Evolutionary conservation across 2,113 vertebrate genomes (phyloP), one percentile per base, ranked within the genome.

Genomic region (Chlamydotis undulata): DNA sequence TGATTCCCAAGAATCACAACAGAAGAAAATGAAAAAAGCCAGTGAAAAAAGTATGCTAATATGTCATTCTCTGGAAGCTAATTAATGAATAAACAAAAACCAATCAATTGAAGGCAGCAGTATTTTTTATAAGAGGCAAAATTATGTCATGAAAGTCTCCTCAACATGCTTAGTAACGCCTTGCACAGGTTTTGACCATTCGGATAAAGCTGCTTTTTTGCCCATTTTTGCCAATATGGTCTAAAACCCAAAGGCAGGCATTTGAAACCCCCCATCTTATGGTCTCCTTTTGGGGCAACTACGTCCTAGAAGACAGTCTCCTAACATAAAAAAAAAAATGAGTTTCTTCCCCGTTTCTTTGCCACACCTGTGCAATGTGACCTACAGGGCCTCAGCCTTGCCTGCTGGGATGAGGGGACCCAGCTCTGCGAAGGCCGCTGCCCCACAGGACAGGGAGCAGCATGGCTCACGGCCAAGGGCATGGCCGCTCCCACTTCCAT

Each of bases 381-480:
- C 25, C 67, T 25, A 28, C 28, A 14, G 23, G 10, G 53, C 9
- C 35, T 75, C 53, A 73, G 3, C 1, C 7, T 17, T 31, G 69
- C 37, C 37, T 4, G 6, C 49, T n/a, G 7, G 39, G 50, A 61
- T 2, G 12, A 63, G 60, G 19, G 31, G 25, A 82, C 13, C 7
- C 2, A 3, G 50, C 14, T 33, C 33, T 2, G 1, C 10, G 35
- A 45, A 69, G n/a, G 28, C 35, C 55, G 8, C 35, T 17, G 43
- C 10, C 37, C 57, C 3, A 0, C 17, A 17, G 45, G 37, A 70
- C 19, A 23, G 2, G 39, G 22, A 70, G 37, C 59, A 50, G 59
- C 50, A 45, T 0, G 3, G 24, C 23, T 71, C 11, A 19, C 0
- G 1, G 53, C 21, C 41, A 77, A 41, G 29, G 23, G 19, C n/a